Base-by-base conservation (phyloP, 2,797 vertebrate genomes). In the Alcedo atthis region DNA sequence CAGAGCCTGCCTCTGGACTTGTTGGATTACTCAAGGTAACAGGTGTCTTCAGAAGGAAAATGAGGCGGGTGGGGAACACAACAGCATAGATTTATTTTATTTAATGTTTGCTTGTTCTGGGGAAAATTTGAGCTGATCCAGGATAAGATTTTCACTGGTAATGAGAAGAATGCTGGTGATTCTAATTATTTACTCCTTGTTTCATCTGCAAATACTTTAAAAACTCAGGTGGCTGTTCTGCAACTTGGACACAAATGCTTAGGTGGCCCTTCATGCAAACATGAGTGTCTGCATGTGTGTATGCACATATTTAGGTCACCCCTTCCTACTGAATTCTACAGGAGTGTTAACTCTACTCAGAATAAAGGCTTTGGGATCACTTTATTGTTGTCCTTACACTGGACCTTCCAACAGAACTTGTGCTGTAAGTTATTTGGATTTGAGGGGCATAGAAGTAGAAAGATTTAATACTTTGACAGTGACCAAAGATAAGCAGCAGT, bases 1-100 rank as follows among this genome's bases (percentile, higher is more conserved):
- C 99, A 7, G 99, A 99, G 95, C 98, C 99, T 4, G 99, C 99
- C 16, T 99, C 99, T 2, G 99, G 99, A 51, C 98, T 99, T 68
- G 98, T 98, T 16, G 99, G 98, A 1, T 96, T 99, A 77, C 97
- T 98, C 63, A 99, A 99, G 98, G 99, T 99, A 93, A 97, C 5
- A 6, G 35, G 10, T 58, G 22, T 15, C 43, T 55, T 35, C 28
- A 69, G 58, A 83, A 68, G 17, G 26, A 85, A 53, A 62, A 57
- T 1, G 11, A 40, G 14, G 37, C 14, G n/a, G 7, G 43, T 8
- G 30, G 42, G n/a, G 12, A 66, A 32, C 37, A 40, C 33, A 43
- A 21, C 14, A 42, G 13, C 10, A 8, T 2, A 33, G 17, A 16
- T 40, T 33, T 33, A 8, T 4, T 10, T 43, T 8, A 12, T 58